Conservation (phyloP, 2,113 vertebrate species). For the Phasianus colchicus region DNA sequence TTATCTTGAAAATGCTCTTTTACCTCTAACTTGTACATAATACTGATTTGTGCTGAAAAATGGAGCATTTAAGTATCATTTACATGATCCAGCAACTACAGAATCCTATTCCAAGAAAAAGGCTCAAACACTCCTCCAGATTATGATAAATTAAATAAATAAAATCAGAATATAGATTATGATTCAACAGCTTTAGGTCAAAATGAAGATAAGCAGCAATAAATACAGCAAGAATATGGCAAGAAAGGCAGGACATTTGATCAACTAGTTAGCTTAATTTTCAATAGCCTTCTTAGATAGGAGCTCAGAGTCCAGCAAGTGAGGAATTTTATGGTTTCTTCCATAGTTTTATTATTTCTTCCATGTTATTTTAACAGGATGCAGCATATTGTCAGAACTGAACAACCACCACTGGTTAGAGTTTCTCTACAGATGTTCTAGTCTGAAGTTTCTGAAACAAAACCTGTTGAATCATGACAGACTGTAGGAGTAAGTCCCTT, state of each 20-base stretch:
- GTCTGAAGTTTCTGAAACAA: not conserved
- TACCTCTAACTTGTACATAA: not conserved
- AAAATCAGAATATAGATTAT: not conserved
- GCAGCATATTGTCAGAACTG: not conserved
- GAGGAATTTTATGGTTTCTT: not conserved
- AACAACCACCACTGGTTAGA: not conserved
- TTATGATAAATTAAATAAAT: not conserved
- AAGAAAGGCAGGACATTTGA: not conserved
- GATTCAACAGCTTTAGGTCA: not conserved
- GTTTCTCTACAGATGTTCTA: not conserved
- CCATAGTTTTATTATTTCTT: not conserved
- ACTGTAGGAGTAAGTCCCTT: not conserved
- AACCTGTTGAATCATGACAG: not conserved
- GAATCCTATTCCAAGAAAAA: not conserved
- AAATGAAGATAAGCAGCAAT: not conserved
- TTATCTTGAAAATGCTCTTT: not conserved
- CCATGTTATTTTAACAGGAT: not conserved
- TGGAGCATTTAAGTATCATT: not conserved
- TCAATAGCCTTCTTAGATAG: not conserved
- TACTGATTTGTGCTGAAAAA: not conserved
- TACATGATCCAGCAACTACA: not conserved
- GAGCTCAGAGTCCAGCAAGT: not conserved
- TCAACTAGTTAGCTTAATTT: not conserved
- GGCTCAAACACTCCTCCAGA: not conserved
- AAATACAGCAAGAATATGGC: not conserved